Percentiles rank a stretch among this genome's conserved stretches.
Evolutionary conservation across 2,113 vertebrate genomes (phyloP).

Genomic region (Lanius ludovicianus): DNA sequence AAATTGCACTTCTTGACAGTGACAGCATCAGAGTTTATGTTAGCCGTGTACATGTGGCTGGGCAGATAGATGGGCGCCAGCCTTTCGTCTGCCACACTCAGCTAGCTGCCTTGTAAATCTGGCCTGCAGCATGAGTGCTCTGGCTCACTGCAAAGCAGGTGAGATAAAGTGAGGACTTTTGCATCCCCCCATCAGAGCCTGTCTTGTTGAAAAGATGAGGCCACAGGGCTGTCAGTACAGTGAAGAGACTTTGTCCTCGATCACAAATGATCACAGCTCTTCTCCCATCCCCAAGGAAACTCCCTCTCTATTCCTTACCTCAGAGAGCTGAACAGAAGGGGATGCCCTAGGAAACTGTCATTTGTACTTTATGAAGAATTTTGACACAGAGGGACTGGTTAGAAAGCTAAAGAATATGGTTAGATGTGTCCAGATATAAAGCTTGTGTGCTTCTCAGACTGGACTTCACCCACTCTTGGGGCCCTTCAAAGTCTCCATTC

Average conservation of each 20-base stretch:
- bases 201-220: background rate
- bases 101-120: background rate
- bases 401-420: background rate
- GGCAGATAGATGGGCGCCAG: background rate
- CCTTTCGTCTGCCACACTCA: background rate
- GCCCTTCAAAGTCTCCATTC: background rate
- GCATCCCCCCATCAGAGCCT: background rate
- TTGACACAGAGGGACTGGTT: background rate
- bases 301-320: background rate
- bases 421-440: background rate
- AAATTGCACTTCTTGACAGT: background rate
- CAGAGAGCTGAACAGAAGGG: background rate
- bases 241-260: fast-evolving
- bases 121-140: background rate
- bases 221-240: background rate
- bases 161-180: background rate
- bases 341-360: background rate
- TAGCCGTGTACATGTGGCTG: background rate
- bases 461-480: background rate
- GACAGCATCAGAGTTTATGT: background rate
- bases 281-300: background rate
- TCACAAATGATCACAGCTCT: background rate
- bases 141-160: background rate
- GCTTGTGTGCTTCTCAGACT: background rate
- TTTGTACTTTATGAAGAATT: background rate